phyloP scores from a whole-genome alignment of 1,140 invertebrate species.

The Euschistus heros region DNA sequence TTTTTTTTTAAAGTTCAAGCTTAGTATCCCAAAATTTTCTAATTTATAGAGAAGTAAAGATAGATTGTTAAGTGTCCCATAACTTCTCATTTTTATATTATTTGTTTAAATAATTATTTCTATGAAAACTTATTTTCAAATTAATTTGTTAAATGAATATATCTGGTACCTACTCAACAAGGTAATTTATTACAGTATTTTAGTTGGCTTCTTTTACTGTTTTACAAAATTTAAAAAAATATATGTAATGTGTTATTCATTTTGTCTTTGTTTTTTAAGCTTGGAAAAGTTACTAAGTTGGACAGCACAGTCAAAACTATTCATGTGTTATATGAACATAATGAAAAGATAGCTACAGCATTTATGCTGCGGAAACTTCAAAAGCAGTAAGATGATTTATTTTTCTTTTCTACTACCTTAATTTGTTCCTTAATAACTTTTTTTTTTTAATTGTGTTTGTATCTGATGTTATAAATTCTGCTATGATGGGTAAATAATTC shows the following conservation, averaged over 20 bases:
- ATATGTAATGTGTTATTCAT: background rate
- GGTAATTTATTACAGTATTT: too few relatives aligned
- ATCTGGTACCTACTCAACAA: too few relatives aligned
- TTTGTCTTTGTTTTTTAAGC: conserved; percentile 3
- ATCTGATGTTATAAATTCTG: too few relatives aligned
- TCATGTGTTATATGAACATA: conserved; percentile 19
- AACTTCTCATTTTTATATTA: too few relatives aligned
- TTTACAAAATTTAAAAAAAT: too few relatives aligned
- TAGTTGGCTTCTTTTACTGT: too few relatives aligned
- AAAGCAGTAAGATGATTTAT: background rate
- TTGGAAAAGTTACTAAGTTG: conserved; percentile 20
- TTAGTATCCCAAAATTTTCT: background rate
- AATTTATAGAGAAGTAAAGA: too few relatives aligned
- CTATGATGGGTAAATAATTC: too few relatives aligned
- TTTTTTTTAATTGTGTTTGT: too few relatives aligned
- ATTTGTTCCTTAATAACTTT: background rate
- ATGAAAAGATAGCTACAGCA: conserved; percentile 19
- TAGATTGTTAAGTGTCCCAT: too few relatives aligned
- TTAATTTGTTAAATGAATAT: background rate
- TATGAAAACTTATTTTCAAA: too few relatives aligned
- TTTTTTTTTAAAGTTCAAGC: background rate
- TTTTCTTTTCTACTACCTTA: background rate
- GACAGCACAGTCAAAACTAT: conserved; percentile 7
- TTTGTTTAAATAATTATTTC: too few relatives aligned
- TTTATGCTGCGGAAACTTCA: conserved; percentile 17